Evolutionary conservation across 1,140 invertebrate species (phyloP).

Genomic region (Euschistus heros): DNA sequence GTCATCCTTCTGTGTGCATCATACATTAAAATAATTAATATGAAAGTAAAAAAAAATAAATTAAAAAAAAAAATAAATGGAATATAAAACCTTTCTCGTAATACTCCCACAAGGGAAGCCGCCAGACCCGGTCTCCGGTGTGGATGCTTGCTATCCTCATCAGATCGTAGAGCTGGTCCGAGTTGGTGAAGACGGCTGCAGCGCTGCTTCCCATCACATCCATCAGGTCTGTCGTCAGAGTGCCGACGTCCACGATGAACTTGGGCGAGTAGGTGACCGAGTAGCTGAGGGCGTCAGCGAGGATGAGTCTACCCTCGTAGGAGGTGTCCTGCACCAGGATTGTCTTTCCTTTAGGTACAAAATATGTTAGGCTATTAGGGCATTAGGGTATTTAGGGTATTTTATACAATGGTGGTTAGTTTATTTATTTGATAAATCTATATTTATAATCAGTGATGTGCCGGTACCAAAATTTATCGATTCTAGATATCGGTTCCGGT

Average conservation of each 20-base stretch:
- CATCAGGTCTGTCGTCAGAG: constrained; percentile 47
- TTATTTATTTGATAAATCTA: too few species aligned
- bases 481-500: too few species aligned
- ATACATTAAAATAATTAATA: too few species aligned
- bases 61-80: too few species aligned
- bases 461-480: too few species aligned
- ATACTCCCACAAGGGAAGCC: constrained; percentile 50
- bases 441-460: too few species aligned
- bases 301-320: constrained; percentile 50
- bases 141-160: constrained; percentile 41
- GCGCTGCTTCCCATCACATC: constrained; percentile 44
- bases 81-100: constrained; percentile 34
- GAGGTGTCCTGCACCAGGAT: constrained; percentile 56
- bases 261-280: constrained; percentile 46
- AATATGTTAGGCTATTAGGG: too few species aligned
- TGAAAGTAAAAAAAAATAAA: too few species aligned
- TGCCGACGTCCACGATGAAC: constrained; percentile 50
- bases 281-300: constrained; percentile 53
- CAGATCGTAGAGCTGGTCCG: constrained; percentile 39
- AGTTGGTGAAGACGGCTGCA: constrained; percentile 47
- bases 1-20: too few species aligned
- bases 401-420: too few species aligned
- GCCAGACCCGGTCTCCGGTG: constrained; percentile 53
- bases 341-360: constrained; percentile 38
- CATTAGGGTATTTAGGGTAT: too few species aligned